Evolutionary conservation across 2,113 vertebrate genomes (phyloP).

Genomic region (Myiagra hebetior): DNA sequence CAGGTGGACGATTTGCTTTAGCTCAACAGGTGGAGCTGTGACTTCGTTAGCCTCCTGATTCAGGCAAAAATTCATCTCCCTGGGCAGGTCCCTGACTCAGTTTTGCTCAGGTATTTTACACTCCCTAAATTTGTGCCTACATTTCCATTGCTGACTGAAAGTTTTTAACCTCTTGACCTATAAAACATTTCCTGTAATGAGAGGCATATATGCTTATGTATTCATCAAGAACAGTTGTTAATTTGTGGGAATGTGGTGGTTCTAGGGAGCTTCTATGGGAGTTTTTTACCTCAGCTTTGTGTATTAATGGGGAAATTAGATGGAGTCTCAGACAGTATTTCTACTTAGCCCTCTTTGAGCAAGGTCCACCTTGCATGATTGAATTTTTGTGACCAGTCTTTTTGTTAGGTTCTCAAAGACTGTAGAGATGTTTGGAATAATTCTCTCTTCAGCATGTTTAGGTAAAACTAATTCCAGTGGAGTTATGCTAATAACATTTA

Average conservation of each 20-base stretch:
- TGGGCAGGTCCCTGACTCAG: not conserved
- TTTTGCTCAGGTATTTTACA: not conserved
- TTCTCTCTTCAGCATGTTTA: not conserved
- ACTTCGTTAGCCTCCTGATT: conserved; percentile 1
- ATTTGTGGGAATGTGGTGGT: not conserved
- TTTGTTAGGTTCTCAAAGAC: not conserved
- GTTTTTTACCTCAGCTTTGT: not conserved
- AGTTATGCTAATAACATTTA: not conserved
- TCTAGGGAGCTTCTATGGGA: not conserved
- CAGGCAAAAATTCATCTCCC: not conserved
- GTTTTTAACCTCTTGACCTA: not conserved
- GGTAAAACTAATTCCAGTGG: not conserved
- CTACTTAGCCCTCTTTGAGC: not conserved
- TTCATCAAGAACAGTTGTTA: not conserved
- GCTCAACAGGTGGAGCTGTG: conserved; percentile 62
- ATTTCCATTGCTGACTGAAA: not conserved
- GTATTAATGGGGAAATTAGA: not conserved
- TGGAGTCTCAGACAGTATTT: not conserved
- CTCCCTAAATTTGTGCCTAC: not conserved
- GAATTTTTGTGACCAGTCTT: not conserved
- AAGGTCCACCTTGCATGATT: not conserved
- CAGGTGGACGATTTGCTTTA: conserved; percentile 16
- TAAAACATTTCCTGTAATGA: not conserved
- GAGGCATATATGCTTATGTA: not conserved
- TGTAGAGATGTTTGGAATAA: not conserved